A percentile compares a stretch with the other conserved stretches of the same genome.
Conservation (phyloP, 2,888 invertebrate species). For the Scaptomyza tumidula region DNA sequence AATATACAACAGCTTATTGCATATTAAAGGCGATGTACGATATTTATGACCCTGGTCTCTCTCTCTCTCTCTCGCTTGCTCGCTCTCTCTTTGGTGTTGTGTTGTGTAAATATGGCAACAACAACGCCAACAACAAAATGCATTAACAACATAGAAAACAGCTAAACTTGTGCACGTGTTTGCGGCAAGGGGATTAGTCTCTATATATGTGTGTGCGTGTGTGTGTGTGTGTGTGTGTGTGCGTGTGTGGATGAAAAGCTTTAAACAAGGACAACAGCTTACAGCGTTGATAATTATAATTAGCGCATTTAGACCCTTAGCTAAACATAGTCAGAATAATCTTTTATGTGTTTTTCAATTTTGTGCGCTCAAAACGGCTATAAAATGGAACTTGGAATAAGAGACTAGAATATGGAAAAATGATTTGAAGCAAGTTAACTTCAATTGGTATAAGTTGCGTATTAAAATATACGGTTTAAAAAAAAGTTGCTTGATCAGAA, state of each 20-base stretch:
- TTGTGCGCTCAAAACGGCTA: background rate
- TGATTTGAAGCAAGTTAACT: no score
- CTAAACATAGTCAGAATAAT: background rate
- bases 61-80: background rate
- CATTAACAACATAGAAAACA: constrained; percentile 10
- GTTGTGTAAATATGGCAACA: background rate
- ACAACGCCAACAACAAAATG: constrained; percentile 7
- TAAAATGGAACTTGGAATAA: background rate
- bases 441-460: background rate
- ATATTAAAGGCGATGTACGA: constrained; percentile 46
- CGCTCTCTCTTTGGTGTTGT: background rate
- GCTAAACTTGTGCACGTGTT: constrained; percentile 19
- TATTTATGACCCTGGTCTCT: constrained; percentile 46
- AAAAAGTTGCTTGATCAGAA: no score
- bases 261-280: constrained; percentile 20
- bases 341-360: background rate
- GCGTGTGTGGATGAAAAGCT: background rate
- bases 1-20: constrained; percentile 50
- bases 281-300: constrained; percentile 15
- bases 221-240: background rate
- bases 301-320: constrained; percentile 3
- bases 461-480: no score
- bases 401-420: background rate
- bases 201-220: background rate
- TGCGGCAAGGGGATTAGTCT: constrained; percentile 2